phyloP scores from a whole-genome alignment of 2,888 invertebrate species.

The Catocala nupta region DNA sequence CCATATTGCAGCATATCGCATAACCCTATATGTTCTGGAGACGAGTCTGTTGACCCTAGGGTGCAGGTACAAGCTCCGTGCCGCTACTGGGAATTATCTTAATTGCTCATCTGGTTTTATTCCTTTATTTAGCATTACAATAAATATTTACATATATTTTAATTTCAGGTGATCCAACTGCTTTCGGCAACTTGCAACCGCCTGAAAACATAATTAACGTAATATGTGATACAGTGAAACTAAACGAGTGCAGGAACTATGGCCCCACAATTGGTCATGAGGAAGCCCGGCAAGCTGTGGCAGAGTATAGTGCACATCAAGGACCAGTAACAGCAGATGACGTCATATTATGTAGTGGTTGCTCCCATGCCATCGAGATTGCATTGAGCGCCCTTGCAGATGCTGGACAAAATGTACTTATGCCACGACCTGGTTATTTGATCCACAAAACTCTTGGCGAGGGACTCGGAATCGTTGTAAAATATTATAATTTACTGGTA shows the following conservation, averaged over 20 bases:
- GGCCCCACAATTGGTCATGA: slow-evolving; percentile 93
- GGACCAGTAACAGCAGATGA: slow-evolving; percentile 88
- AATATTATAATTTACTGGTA: slow-evolving; percentile 91
- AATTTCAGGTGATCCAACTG: slow-evolving; percentile 95
- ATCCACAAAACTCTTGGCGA: slow-evolving; percentile 96
- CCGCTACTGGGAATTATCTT: too few species aligned
- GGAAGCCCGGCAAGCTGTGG: slow-evolving; percentile 93
- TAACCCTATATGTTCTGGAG: too few species aligned
- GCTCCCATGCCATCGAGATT: slow-evolving; percentile 97
- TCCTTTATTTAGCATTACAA: neutral
- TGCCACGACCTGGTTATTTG: slow-evolving; percentile 97
- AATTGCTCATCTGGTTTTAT: too few species aligned
- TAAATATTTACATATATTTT: neutral
- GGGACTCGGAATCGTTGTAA: slow-evolving; percentile 92
- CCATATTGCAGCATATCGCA: too few species aligned
- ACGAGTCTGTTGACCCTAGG: too few species aligned
- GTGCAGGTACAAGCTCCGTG: too few species aligned
- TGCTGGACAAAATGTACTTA: slow-evolving; percentile 96
- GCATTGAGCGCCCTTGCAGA: slow-evolving; percentile 95
- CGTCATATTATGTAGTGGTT: slow-evolving; percentile 97
- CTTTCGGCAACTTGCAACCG: slow-evolving; percentile 95
- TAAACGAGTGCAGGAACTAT: slow-evolving; percentile 94
- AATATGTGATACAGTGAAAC: slow-evolving; percentile 89
- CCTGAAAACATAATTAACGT: slow-evolving; percentile 93
- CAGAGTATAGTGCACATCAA: slow-evolving; percentile 92